phyloP scores from a whole-genome alignment of 2,113 vertebrate genomes.

The Pholis gunnellus region DNA sequence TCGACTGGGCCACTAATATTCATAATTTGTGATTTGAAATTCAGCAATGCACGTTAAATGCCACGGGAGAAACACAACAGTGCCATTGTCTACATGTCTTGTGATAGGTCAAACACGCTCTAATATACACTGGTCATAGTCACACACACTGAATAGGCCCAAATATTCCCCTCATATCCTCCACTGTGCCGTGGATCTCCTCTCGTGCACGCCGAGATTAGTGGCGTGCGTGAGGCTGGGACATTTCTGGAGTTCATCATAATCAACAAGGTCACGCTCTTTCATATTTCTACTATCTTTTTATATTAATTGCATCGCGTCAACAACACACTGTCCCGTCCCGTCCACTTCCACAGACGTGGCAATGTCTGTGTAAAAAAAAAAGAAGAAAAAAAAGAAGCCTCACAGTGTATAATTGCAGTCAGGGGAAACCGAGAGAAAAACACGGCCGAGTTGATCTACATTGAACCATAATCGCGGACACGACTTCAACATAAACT shows the following conservation, averaged over 20 bases:
- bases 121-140: slow-evolving; percentile 73
- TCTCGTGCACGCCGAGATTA: slow-evolving; percentile 56
- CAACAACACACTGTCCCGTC: slow-evolving; percentile 60
- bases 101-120: slow-evolving; percentile 81
- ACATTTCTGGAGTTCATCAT: slow-evolving; percentile 66
- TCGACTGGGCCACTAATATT: slow-evolving; percentile 66
- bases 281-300: slow-evolving; percentile 22
- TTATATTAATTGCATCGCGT: slow-evolving; percentile 29
- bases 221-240: slow-evolving; percentile 48
- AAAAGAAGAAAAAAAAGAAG: slow-evolving; percentile 28
- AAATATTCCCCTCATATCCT: slow-evolving; percentile 52
- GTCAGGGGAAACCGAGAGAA: slow-evolving; percentile 38
- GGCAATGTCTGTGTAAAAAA: slow-evolving; percentile 64
- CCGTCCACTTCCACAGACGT: slow-evolving; percentile 74
- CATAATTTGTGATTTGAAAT: slow-evolving; percentile 79
- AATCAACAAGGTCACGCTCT: slow-evolving; percentile 71
- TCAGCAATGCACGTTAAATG: slow-evolving; percentile 79
- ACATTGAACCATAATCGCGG: slow-evolving; percentile 27
- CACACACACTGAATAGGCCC: slow-evolving; percentile 70
- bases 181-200: slow-evolving; percentile 44
- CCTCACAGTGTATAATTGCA: slow-evolving; percentile 58
- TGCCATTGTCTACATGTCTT: slow-evolving; percentile 78
- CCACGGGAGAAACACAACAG: slow-evolving; percentile 76
- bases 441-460: slow-evolving; percentile 46
- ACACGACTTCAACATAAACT: slow-evolving; percentile 63